These are phyloP conservation scores for Acyrthosiphon pisum DNA, from an alignment of 1,140 invertebrate genomes.

Conservation along the genomic window DNA sequence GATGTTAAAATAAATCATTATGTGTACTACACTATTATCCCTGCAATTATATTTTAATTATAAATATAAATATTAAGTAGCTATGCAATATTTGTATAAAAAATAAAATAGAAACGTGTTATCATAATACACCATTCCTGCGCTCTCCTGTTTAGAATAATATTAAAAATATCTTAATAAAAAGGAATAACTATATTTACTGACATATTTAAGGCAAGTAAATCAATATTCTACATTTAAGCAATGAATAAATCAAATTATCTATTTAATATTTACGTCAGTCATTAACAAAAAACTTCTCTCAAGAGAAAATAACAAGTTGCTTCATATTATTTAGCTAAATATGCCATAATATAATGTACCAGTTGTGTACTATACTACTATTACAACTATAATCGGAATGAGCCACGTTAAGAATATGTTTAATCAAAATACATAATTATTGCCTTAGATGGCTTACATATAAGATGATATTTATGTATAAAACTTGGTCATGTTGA, in stretches of 20 bases:
- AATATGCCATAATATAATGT: not conserved
- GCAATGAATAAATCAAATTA: not conserved
- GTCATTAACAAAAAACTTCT: not conserved
- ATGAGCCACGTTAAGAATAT: not conserved
- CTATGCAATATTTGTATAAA: not conserved
- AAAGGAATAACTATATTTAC: not conserved
- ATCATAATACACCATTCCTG: not conserved
- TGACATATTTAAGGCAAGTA: not conserved
- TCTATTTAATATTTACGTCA: not conserved
- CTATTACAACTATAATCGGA: not conserved
- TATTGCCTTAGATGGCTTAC: too few species aligned
- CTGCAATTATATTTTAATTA: not conserved
- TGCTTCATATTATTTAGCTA: not conserved
- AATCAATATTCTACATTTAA: not conserved
- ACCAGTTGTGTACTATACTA: not conserved
- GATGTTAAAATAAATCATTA: not conserved
- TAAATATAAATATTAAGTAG: not conserved
- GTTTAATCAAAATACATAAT: constrained; percentile 2
- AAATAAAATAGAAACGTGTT: not conserved
- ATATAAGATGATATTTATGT: not conserved
- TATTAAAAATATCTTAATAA: not conserved
- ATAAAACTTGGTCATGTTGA: not conserved
- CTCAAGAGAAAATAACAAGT: not conserved
- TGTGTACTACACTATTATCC: not conserved
- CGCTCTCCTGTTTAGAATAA: not conserved